Evolutionary conservation across 2,797 vertebrate species (phyloP).

Genomic region (Antrozous pallidus): DNA sequence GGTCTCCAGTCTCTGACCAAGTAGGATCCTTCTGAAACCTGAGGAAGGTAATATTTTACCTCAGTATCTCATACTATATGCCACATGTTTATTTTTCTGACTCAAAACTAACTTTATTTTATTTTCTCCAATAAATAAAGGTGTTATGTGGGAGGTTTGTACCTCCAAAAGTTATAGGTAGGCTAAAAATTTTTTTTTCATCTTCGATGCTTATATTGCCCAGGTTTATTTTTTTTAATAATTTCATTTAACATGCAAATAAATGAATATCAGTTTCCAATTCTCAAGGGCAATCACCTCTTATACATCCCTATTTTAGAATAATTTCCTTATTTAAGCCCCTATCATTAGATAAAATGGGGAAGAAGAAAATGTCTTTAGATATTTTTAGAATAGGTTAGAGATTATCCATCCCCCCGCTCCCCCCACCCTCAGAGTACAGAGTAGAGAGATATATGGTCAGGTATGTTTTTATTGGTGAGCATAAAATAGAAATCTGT

Average conservation of each 20-base stretch:
- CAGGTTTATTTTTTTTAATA: not conserved
- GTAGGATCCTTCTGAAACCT: slow-evolving; percentile 99
- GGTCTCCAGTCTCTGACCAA: slow-evolving; percentile 99
- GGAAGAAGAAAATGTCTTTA: not conserved
- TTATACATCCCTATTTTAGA: not conserved
- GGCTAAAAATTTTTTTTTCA: not conserved
- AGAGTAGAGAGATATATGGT: not conserved
- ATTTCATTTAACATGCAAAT: not conserved
- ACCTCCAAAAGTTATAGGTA: not conserved
- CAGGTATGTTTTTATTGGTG: not conserved
- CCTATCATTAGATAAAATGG: not conserved
- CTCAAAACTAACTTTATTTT: not conserved
- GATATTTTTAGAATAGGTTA: not conserved
- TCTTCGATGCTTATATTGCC: not conserved
- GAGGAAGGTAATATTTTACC: slow-evolving; percentile 66
- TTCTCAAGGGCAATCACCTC: not conserved
- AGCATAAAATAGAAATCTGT: not conserved
- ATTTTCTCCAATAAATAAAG: not conserved
- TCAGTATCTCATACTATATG: slow-evolving; percentile 59
- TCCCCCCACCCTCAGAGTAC: not conserved
- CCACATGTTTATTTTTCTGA: not conserved
- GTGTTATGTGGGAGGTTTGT: not conserved
- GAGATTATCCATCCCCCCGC: not conserved
- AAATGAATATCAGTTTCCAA: not conserved
- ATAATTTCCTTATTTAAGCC: not conserved